Percentiles rank a stretch among this genome's conserved stretches.
Evolutionary conservation across 2,113 vertebrate genomes (phyloP).

Genomic region (Murina feae): DNA sequence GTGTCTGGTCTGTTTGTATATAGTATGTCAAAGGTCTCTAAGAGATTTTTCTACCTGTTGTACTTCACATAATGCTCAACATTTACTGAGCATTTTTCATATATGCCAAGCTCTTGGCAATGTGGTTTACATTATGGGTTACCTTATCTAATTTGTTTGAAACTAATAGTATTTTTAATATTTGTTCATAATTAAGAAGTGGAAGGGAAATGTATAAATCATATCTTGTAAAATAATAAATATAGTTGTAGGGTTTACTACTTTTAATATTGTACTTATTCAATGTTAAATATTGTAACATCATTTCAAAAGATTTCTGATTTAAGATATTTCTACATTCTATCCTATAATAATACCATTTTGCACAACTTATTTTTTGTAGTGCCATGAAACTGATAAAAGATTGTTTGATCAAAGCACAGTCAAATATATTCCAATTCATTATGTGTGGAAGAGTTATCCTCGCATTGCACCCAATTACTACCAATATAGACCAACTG

Average conservation of each 20-base stretch:
- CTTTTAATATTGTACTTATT: neutral
- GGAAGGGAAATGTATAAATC: neutral
- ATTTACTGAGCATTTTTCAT: neutral
- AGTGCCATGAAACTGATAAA: constrained; percentile 22
- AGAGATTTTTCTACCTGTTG: neutral
- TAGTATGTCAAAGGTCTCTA: neutral
- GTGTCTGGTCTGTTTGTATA: neutral
- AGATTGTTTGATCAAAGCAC: neutral
- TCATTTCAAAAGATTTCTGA: neutral
- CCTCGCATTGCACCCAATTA: neutral
- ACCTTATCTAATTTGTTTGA: neutral
- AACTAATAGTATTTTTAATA: neutral
- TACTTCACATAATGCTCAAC: neutral
- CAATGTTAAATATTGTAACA: neutral
- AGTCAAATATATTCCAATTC: neutral
- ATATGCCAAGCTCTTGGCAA: neutral
- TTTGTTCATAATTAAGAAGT: constrained; percentile 25
- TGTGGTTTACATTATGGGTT: neutral
- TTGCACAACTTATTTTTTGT: constrained; percentile 28
- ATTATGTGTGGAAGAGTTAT: neutral
- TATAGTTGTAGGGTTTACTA: neutral
- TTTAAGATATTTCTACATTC: neutral
- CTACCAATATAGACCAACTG: neutral
- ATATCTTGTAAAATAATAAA: neutral
- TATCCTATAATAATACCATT: neutral